Evolutionary conservation across 2,888 invertebrate species (phyloP).

Genomic region (Campaea margaritaria): DNA sequence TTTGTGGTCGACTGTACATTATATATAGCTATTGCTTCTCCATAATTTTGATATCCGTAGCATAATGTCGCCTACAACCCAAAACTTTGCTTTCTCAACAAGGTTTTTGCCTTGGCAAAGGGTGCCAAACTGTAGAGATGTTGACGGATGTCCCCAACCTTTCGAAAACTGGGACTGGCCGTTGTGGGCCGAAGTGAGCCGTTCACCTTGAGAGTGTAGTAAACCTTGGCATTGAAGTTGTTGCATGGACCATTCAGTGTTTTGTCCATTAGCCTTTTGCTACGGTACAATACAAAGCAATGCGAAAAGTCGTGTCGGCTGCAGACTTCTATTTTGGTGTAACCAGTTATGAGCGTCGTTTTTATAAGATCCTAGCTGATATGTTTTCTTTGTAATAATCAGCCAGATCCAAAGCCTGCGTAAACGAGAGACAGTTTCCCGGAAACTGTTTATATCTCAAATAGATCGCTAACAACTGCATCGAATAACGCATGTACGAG

Average conservation of each 20-base stretch:
- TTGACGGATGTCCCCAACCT: conserved; percentile 7
- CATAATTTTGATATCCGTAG: no score
- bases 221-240: conserved; percentile 32
- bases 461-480: no score
- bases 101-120: no score
- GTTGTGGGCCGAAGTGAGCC: conserved; percentile 3
- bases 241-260: conserved; percentile 20
- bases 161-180: conserved; percentile 7
- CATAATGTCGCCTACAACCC: no score
- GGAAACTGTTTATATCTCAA: no score
- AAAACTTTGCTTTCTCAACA: background rate
- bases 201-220: conserved; percentile 16
- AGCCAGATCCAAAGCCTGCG: no score
- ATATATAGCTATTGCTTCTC: no score
- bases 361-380: no score
- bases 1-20: no score
- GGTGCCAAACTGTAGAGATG: conserved; percentile 1
- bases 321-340: background rate
- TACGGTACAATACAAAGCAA: conserved; percentile 1
- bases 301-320: background rate
- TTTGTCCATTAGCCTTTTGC: conserved; percentile 3
- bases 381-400: no score
- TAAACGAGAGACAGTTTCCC: no score
- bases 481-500: no score
- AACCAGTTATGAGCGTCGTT: background rate